Conservation (phyloP, 2,797 vertebrate genomes). For the Esox masquinongy region DNA sequence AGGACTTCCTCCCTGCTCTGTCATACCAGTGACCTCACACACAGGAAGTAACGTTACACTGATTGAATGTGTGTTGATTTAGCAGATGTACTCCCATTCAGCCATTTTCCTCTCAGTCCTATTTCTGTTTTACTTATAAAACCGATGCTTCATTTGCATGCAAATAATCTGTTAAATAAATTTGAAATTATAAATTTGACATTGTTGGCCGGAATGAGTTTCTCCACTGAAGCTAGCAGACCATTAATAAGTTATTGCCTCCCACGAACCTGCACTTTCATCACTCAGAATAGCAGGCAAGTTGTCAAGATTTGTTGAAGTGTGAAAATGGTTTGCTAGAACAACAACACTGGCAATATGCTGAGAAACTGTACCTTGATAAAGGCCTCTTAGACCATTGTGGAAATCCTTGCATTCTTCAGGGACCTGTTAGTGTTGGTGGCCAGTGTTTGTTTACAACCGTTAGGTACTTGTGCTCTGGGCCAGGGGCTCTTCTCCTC, state of each 20-base stretch:
- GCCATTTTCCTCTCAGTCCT: not conserved
- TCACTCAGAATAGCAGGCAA: slow-evolving; percentile 8
- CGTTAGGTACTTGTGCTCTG: slow-evolving; percentile 8
- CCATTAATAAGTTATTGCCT: slow-evolving; percentile 22
- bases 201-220: slow-evolving; percentile 49
- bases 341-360: no score
- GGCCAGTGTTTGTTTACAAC: not conserved
- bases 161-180: not conserved
- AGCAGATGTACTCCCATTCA: not conserved
- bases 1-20: slow-evolving; percentile 18
- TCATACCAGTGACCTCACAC: slow-evolving; percentile 12
- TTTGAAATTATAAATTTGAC: not conserved
- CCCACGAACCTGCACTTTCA: slow-evolving; percentile 18
- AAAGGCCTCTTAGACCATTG: not conserved
- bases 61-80: not conserved
- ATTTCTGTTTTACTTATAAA: not conserved
- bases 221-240: slow-evolving; percentile 46
- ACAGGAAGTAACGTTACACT: slow-evolving; percentile 12
- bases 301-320: not conserved
- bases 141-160: not conserved
- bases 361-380: not conserved
- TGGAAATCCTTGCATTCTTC: not conserved
- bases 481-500: slow-evolving; percentile 17
- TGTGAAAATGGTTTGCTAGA: slow-evolving; percentile 17
- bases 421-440: not conserved